Evolutionary conservation across 2,113 vertebrate species (phyloP).

Genomic region (Myotis lucifugus): DNA sequence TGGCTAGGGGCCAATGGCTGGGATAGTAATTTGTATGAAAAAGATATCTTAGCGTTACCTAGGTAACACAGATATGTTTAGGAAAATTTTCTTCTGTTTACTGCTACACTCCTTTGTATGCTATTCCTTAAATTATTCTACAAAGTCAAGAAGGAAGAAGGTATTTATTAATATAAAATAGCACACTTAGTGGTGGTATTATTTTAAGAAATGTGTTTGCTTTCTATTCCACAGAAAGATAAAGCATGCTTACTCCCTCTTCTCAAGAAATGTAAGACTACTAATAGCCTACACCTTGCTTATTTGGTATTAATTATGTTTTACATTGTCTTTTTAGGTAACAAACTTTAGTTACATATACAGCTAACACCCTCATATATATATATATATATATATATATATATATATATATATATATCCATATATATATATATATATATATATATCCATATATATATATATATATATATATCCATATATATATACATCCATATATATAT

Average conservation of each 20-base stretch:
- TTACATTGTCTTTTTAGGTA: background rate
- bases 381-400: background rate
- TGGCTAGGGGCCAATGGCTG: background rate
- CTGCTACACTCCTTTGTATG: background rate
- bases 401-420: too few species aligned
- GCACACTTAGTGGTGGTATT: background rate
- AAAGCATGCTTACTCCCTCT: background rate
- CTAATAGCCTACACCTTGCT: background rate
- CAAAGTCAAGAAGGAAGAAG: background rate
- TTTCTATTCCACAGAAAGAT: background rate
- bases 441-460: too few species aligned
- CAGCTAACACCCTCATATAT: background rate
- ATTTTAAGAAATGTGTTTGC: background rate
- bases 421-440: too few species aligned
- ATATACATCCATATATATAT: too few species aligned
- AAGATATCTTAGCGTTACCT: background rate
- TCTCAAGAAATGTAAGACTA: background rate
- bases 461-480: too few species aligned
- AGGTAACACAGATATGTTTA: background rate
- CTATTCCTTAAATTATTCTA: background rate
- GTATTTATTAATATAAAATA: background rate
- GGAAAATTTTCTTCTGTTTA: background rate
- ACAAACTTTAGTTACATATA: constrained; percentile 13
- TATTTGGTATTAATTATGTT: background rate
- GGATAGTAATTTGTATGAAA: background rate